Conservation (phyloP, 2,797 vertebrate genomes). For the Perodicticus potto region DNA sequence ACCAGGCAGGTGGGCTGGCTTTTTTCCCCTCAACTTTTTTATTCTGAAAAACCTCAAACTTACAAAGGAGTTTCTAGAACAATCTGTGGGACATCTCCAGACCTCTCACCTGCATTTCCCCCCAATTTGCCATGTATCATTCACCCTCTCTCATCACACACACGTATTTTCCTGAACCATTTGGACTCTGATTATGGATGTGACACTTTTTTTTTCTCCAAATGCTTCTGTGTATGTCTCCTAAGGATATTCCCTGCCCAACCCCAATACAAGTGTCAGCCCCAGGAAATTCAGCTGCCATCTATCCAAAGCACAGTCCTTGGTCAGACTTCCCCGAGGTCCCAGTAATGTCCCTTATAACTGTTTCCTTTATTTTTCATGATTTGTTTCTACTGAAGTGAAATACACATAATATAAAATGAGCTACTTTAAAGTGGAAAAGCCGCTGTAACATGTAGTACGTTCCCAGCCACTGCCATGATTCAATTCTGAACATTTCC, state of each 20-base stretch:
- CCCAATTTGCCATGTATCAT: fast-evolving
- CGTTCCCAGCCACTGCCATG: no score
- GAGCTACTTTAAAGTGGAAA: not conserved
- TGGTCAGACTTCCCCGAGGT: not conserved
- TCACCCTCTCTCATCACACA: not conserved
- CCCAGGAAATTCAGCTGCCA: not conserved
- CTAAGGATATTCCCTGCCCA: fast-evolving
- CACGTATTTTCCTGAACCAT: not conserved
- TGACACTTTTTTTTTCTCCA: not conserved
- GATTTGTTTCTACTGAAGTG: not conserved
- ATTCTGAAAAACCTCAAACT: not conserved
- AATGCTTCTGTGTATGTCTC: not conserved
- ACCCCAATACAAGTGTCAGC: not conserved
- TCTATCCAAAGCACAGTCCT: no score
- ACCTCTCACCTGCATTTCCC: fast-evolving
- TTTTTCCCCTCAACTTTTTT: not conserved
- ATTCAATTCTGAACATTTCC: not conserved
- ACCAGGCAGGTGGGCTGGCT: not conserved
- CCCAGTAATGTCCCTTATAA: fast-evolving
- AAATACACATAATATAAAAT: not conserved
- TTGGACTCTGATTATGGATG: no score
- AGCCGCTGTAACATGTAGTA: not conserved
- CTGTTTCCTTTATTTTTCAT: no score
- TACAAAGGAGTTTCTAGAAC: not conserved
- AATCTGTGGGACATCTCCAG: fast-evolving